phyloP scores from a whole-genome alignment of 2,888 invertebrate species.

The Ophion slaviceki region DNA sequence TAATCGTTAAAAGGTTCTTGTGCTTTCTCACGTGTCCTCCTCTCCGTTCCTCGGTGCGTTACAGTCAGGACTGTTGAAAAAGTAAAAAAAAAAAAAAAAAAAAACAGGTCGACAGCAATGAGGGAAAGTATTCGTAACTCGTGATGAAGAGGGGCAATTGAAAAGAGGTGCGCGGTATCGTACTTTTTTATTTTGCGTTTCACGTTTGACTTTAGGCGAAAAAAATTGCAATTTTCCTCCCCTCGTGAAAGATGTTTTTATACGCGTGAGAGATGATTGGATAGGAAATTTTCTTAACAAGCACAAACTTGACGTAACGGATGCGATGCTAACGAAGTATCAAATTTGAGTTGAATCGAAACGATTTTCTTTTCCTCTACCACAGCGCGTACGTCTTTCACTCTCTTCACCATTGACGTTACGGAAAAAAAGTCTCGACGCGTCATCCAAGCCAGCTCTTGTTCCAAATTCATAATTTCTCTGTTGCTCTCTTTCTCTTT shows the following conservation, averaged over 20 bases:
- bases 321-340: background rate
- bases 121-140: constrained; percentile 37
- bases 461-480: constrained; percentile 66
- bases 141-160: constrained; percentile 1
- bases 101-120: constrained; percentile 7
- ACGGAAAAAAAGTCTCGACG: constrained; percentile 30
- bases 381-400: constrained; percentile 19
- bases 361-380: constrained; percentile 16
- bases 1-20: constrained; percentile 78
- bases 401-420: constrained; percentile 24
- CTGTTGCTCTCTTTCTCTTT: constrained; percentile 30
- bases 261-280: constrained; percentile 14
- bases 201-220: constrained; percentile 33
- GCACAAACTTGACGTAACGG: constrained; percentile 1
- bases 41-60: constrained; percentile 65
- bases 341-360: constrained; percentile 31
- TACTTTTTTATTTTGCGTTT: constrained; percentile 46
- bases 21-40: constrained; percentile 77
- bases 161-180: background rate
- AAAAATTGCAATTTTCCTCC: background rate
- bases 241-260: constrained; percentile 10
- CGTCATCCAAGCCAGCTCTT: constrained; percentile 51
- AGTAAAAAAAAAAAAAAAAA: constrained; percentile 5
- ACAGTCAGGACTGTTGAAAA: constrained; percentile 67
- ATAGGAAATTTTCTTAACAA: constrained; percentile 22